phyloP scores from a whole-genome alignment of 2,888 invertebrate species.

The Priapulus caudatus region DNA sequence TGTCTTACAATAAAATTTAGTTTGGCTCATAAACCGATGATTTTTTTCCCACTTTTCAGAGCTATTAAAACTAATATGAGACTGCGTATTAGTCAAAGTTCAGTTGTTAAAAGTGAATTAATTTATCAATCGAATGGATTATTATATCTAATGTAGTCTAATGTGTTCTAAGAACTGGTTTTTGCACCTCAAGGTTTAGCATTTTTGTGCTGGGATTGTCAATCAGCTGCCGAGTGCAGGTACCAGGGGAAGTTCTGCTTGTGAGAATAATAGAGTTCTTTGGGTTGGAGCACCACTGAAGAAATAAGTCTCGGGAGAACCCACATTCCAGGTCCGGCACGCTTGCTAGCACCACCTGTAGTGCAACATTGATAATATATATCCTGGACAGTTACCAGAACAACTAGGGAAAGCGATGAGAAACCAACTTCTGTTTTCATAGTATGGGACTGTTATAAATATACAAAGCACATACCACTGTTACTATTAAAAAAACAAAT shows the following conservation, averaged over 20 bases:
- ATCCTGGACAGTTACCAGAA: no score
- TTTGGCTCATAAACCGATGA: no score
- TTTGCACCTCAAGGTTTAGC: conserved; percentile 41
- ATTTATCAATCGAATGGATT: no score
- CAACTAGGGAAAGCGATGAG: conserved; percentile 10
- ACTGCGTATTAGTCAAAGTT: no score
- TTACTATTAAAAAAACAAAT: conserved; percentile 7
- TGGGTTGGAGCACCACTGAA: conserved; percentile 80
- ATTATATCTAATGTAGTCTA: no score
- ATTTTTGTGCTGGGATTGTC: conserved; percentile 40
- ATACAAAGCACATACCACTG: conserved; percentile 4
- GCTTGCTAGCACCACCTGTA: conserved; percentile 79
- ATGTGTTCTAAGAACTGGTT: no score
- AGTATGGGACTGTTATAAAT: not conserved
- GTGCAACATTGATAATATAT: no score
- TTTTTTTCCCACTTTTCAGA: no score
- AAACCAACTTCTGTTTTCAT: not conserved
- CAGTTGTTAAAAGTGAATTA: no score
- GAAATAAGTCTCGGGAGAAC: conserved; percentile 82
- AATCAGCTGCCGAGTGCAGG: conserved; percentile 44
- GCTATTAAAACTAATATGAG: no score
- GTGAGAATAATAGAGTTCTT: conserved; percentile 91
- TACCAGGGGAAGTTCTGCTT: conserved; percentile 50
- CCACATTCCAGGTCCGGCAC: conserved; percentile 90
- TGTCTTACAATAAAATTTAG: no score